These are phyloP conservation scores for Puffinus mauretanicus DNA, from an alignment of 2,113 vertebrate genomes.

Conservation along the genomic window DNA sequence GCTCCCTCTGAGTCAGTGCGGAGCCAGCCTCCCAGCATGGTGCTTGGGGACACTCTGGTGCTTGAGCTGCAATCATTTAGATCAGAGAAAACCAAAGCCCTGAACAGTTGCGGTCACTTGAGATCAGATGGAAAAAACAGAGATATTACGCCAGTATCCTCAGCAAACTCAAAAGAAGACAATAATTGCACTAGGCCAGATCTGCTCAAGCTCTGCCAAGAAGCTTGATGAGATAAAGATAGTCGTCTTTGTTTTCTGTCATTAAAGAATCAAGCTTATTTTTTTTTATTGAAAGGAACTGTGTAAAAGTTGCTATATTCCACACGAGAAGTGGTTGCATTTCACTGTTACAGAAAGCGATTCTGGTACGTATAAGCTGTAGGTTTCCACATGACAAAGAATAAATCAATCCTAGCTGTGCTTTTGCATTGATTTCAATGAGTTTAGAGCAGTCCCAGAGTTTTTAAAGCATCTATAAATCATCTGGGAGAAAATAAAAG, in stretches of 20 bases:
- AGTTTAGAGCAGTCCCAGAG: neutral
- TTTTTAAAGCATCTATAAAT: slow-evolving; percentile 1
- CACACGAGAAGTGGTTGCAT: neutral
- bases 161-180: slow-evolving; percentile 32
- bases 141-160: slow-evolving; percentile 28
- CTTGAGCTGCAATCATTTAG: slow-evolving; percentile 61
- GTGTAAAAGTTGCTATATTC: neutral
- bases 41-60: slow-evolving; percentile 65
- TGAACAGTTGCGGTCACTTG: slow-evolving; percentile 61
- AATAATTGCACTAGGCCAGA: slow-evolving; percentile 30
- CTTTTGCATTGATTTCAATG: neutral
- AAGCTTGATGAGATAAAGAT: slow-evolving; percentile 43
- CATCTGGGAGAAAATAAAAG: slow-evolving; percentile 20
- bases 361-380: neutral
- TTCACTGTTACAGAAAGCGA: neutral
- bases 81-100: slow-evolving; percentile 64
- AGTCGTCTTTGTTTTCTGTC: slow-evolving; percentile 36
- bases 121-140: slow-evolving; percentile 53
- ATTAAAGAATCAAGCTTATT: slow-evolving; percentile 15
- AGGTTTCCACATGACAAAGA: neutral
- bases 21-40: slow-evolving; percentile 67
- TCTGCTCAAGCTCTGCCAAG: slow-evolving; percentile 32
- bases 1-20: slow-evolving; percentile 60
- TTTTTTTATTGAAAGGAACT: slow-evolving; percentile 4
- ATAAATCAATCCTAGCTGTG: neutral